Base-by-base conservation (phyloP, 2,888 invertebrate genomes). In the Epinotia ramella region DNA sequence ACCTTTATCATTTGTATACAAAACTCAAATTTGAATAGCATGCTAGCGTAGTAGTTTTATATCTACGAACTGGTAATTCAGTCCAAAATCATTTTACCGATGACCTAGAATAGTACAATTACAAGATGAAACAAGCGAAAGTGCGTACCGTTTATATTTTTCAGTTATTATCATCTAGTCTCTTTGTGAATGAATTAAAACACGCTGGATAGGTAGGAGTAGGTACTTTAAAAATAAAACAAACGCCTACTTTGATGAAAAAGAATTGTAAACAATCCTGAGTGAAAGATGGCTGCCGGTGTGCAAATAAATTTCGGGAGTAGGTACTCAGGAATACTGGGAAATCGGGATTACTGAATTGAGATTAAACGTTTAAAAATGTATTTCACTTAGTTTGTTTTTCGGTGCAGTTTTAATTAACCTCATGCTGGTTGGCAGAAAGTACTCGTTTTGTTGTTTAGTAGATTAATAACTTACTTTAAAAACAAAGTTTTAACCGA, bases 231-330 rank as follows among this genome's bases (percentile, higher is more conserved):
- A 60, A 73, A 75, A 71, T 75, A 60, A 75, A 75, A 71, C 75
- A 70, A 66, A 66, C 70, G 70, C 49, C 13, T 74, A 60, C 70
- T 71, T 71, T 66, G 75, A 75, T 75, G 75, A 75, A 71, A 75
- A 75, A 66, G 75, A 71, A 75, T 75, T 66, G 75, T 66, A 75
- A 75, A 75, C 75, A 75, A 59, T 49, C 40, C 60, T 56, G 75
- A 75, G 70, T 70, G 60, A 66, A 60, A 70, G 63, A 64, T 59
- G 49, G 74, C 59, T 64, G 69, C 49, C 65, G 60, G 24, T 60
- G 70, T 53, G 69, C 57, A 74, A 69, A 74, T 70, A 75, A 66
- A 53, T 70, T 65, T 70, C 57, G 24, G 33, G 33, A 16, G 28
- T 28, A 28, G 24, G 24, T 62, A 67, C 60, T 44, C 33, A 69